Evolutionary conservation across 1,140 invertebrate species (phyloP), one percentile per base, ranked within the genome.

Genomic region (Sipha flava): DNA sequence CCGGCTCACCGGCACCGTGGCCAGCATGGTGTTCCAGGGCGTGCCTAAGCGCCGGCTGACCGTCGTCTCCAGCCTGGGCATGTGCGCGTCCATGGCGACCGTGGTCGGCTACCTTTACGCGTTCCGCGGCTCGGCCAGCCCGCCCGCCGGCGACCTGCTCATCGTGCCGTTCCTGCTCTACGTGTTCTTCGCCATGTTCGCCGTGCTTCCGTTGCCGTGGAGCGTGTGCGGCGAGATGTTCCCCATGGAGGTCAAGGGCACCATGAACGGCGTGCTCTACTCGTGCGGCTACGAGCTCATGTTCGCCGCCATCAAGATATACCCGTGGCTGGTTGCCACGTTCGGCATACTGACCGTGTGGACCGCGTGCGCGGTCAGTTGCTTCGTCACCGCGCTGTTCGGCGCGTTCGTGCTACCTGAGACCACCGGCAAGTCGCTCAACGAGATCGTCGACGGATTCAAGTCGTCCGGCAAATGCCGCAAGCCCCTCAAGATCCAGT

Each of bases 351-450:
- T 88, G 49, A 86, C 83, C 1, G 87, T 87, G 7, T 91, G 90
- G 83, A 90, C 88, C 86, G 84, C 88, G 12, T 92, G 91, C 82
- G 83, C 89, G 0, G 86, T 85, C 12, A 84, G 89, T 72, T 87
- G 87, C 10, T 84, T 87, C 1, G 49, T 88, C 9, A 86, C 88
- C 4, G 84, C 85, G 0, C 21, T 87, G 3, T 90, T 90, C 81
- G 86, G 94, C 0, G 84, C 88, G 3, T 84, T 90, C 9, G 88
- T 89, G 18, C 84, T 96, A 5, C 94, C 94, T 0, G 94, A 96
- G 85, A 96, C 94, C 0, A 92, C 91, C 81, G 91, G 93, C 0
- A 92, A 91, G 82, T 90, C 89, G 0, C 85, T 95, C 3, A 87
- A 90, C 23, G 91, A 95, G 84, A 93, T 95, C 14, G 89, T 91